Evolutionary conservation across 2,888 invertebrate genomes (phyloP), one percentile per base, ranked within the genome.

Genomic region (Laothoe populi): DNA sequence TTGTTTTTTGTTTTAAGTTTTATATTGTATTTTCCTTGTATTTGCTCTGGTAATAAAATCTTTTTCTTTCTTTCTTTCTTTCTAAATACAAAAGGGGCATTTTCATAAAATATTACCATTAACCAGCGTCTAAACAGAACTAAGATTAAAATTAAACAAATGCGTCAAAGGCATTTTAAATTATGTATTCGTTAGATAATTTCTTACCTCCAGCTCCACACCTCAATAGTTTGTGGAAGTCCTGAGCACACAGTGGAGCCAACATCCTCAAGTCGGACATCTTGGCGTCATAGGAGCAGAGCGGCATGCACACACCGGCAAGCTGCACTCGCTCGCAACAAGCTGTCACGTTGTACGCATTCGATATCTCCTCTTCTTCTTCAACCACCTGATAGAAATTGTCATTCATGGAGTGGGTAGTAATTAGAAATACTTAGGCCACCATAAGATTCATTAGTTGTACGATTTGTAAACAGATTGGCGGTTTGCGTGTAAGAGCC

Each of bases 211-310:
- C 95, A 73, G 94, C 94, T 0, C 94, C 94, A 78, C 95, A 95
- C 2, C 95, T 87, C 13, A 96, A 86, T 13, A 96, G 90, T 75
- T 95, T 96, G 79, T 96, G 95, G 88, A 97, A 95, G 85, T 97
- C 96, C 62, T 94, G 94, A n/a, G 95, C 94, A 79, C 97, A 97
- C 1, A 95, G 94, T 3, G 95, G 94, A 5, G 96, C 96, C 64
- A 97, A 82, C 46, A 94, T 91, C 77, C 96, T 94, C 65, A 97
- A 93, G 81, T 97, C 96, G 3, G 95, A 95, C 95, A 97, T 96
- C 76, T 95, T 96, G 59, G 97, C 96, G 79, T 97, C 95, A 82
- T 96, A 97, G 0, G 96, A 95, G 77, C 97, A 97, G 11, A 97
- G 93, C 0, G 96, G 96, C 88, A 96, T 93, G 79, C 97, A 97